These are phyloP conservation scores for Labeo catla DNA, from an alignment of 2,113 vertebrate genomes.

Conservation along the genomic window DNA sequence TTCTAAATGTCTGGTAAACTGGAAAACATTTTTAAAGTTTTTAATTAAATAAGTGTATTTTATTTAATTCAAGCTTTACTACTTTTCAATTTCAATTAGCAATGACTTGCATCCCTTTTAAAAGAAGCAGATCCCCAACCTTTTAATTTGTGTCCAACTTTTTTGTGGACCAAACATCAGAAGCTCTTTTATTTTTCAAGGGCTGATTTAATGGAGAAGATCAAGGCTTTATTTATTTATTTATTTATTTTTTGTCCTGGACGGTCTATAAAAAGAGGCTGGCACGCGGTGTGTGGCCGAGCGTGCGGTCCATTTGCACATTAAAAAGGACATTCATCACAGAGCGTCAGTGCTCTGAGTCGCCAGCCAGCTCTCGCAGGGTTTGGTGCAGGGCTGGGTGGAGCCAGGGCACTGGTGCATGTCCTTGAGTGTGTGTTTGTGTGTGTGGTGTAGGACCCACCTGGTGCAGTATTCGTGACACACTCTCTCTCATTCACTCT, in stretches of 20 bases:
- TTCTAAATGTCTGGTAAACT: too few relatives aligned
- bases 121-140: not conserved
- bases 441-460: constrained; percentile 47
- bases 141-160: not conserved
- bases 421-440: constrained; percentile 49
- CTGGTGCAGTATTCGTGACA: constrained; percentile 62
- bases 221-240: not conserved
- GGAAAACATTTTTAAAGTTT: not conserved
- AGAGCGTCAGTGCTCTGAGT: constrained; percentile 15
- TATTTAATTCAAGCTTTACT: not conserved
- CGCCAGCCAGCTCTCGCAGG: constrained; percentile 41
- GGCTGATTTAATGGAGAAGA: not conserved
- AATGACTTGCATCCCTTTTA: not conserved
- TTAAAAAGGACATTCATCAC: constrained; percentile 53
- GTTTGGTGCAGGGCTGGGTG: constrained; percentile 46
- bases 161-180: not conserved
- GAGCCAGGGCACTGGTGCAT: constrained; percentile 50
- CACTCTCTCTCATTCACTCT: constrained; percentile 45
- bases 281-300: not conserved
- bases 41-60: not conserved
- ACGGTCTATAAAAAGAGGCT: constrained; percentile 31
- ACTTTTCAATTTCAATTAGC: not conserved
- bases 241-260: not conserved
- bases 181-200: constrained; percentile 13
- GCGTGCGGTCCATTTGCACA: constrained; percentile 51